Percentiles rank a stretch among this genome's conserved stretches.
Evolutionary conservation across 2,888 invertebrate species (phyloP).

Genomic region (Theodoxus fluviatilis): DNA sequence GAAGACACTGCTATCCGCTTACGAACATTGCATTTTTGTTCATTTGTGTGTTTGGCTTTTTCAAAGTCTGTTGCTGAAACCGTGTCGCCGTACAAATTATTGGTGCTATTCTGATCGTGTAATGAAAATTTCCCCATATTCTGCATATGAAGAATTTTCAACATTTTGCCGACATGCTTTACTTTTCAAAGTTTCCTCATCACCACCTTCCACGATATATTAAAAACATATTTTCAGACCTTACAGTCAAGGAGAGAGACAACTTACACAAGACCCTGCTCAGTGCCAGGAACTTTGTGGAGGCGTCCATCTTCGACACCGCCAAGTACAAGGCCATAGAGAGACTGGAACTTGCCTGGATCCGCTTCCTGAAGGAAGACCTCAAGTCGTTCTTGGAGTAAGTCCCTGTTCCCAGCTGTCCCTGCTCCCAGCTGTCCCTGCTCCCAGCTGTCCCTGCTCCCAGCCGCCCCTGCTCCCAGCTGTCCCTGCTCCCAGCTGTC

Average conservation of each 20-base stretch:
- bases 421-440: too few species aligned
- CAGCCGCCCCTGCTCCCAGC: too few species aligned
- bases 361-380: slow-evolving; percentile 62
- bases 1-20: too few species aligned
- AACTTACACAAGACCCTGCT: slow-evolving; percentile 48
- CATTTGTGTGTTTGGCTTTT: too few species aligned
- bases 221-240: slow-evolving; percentile 37
- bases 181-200: background rate
- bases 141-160: background rate
- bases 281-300: slow-evolving; percentile 57
- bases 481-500: too few species aligned
- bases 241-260: slow-evolving; percentile 44
- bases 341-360: slow-evolving; percentile 57
- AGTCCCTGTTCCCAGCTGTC: too few species aligned
- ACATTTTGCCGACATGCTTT: background rate
- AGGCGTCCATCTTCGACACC: slow-evolving; percentile 52
- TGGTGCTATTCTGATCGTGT: too few species aligned
- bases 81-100: too few species aligned
- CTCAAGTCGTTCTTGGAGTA: slow-evolving; percentile 63
- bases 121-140: too few species aligned
- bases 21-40: too few species aligned
- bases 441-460: too few species aligned
- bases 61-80: too few species aligned
- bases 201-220: background rate
- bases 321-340: slow-evolving; percentile 54